Evolutionary conservation across 2,888 invertebrate species (phyloP).

Genomic region (Caenorhabditis angaria): DNA sequence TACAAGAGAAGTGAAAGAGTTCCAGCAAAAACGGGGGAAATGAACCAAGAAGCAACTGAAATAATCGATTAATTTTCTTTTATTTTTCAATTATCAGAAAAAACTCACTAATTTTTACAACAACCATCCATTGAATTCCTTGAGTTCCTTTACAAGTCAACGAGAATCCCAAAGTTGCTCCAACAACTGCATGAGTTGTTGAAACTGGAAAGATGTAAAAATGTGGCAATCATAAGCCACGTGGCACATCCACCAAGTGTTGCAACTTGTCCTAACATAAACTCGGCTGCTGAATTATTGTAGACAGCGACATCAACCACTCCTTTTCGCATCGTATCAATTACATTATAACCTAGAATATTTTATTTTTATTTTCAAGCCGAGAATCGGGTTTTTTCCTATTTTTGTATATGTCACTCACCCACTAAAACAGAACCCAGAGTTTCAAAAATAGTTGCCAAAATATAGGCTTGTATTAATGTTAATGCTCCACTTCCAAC

Average conservation of each 20-base stretch:
- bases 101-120: conserved; percentile 79
- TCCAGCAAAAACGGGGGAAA: conserved; percentile 92
- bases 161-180: conserved; percentile 95
- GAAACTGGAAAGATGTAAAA: conserved; percentile 93
- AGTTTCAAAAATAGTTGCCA: conserved; percentile 95
- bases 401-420: conserved; percentile 74
- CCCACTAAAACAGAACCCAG: conserved; percentile 93
- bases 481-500: conserved; percentile 50
- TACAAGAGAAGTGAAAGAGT: conserved; percentile 80
- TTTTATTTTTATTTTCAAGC: neutral
- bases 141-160: conserved; percentile 86
- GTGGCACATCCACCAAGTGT: conserved; percentile 86
- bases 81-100: too few species aligned
- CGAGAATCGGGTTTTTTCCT: neutral
- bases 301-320: conserved; percentile 89
- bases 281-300: conserved; percentile 81
- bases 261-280: conserved; percentile 90
- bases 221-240: conserved; percentile 92
- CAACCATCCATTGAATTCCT: conserved; percentile 85
- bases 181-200: conserved; percentile 97
- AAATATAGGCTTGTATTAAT: conserved; percentile 84
- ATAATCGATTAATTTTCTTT: neutral
- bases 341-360: conserved; percentile 82
- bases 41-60: conserved; percentile 90
- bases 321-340: conserved; percentile 96